Base-by-base conservation (phyloP, 2,888 invertebrate genomes). In the Coelogynopora nodosa region DNA sequence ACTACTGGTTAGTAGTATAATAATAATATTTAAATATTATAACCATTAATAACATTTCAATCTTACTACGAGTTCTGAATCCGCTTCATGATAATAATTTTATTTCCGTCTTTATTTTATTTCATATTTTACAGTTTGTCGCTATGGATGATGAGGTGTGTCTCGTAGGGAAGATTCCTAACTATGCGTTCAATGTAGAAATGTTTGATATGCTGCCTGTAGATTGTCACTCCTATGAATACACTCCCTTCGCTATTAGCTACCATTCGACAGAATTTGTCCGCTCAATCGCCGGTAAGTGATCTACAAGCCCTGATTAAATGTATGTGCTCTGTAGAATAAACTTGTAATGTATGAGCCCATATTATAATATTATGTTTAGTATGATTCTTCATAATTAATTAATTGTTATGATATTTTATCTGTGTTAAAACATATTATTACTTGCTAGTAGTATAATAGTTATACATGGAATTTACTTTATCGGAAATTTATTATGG, bases 231-330 rank as follows among this genome's bases (percentile, higher is more conserved):
- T 0, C 13, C 26, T 85, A 67, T 26, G 26, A 74, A 67, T 27
- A 85, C 26, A 30, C 26, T 0, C 85, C 85, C 18, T 85, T 67
- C 27, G 13, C 5, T 5, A 2, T 0, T 67, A 67, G 28, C 27
- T 0, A 94, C 94, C 27, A 95, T 94, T 91, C 93, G 95, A 89
- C 96, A 96, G 90, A 95, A 95, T 94, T 92, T 85, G 23, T 86
- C 82, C 23, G 1, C 87, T 88, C 74, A 88, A 84, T 92, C 67
- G 85, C 82, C 27, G 31, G 74, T 74, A 74, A 18, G 49, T n/a
- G n/a, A n/a, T n/a, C n/a, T n/a, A n/a, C n/a, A n/a, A n/a, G n/a
- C n/a, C n/a, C n/a, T n/a, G n/a, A n/a, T n/a, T n/a, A n/a, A n/a
- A n/a, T 49, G 5, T 49, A 49, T 18, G 18, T 49, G 5, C 18